Percentiles rank a stretch among this genome's conserved stretches.
Evolutionary conservation across 92 coral and sea anemone species (phyloP).

Genomic region (Diadumene lineata): DNA sequence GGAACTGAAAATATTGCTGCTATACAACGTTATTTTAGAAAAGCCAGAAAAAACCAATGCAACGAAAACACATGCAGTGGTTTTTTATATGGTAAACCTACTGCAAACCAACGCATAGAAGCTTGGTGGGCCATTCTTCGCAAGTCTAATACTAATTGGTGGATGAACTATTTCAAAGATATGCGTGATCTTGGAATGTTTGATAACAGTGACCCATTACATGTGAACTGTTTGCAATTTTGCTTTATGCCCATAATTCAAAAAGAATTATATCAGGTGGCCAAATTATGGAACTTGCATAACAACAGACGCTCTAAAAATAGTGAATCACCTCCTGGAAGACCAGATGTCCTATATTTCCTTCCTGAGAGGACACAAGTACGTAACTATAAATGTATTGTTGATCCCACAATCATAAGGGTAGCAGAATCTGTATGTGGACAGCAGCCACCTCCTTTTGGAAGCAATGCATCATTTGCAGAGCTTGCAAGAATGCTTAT

Average conservation of each 20-base stretch:
- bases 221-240: constrained; percentile 40
- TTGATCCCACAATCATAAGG: constrained; percentile 25
- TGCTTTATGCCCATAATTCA: constrained; percentile 33
- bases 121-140: constrained; percentile 50
- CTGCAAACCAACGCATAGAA: constrained; percentile 56
- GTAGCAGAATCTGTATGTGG: constrained; percentile 36
- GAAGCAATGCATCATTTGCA: constrained; percentile 4
- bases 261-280: constrained; percentile 15
- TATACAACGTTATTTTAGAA: constrained; percentile 28
- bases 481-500: constrained; percentile 34
- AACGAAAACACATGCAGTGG: constrained; percentile 34
- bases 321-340: constrained; percentile 43
- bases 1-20: constrained; percentile 60
- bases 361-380: constrained; percentile 34
- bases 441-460: constrained; percentile 10
- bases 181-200: constrained; percentile 9
- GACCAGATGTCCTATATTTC: constrained; percentile 52
- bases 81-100: constrained; percentile 46
- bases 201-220: constrained; percentile 2
- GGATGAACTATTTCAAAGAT: constrained; percentile 52
- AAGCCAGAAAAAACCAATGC: background rate
- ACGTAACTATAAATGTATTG: constrained; percentile 28
- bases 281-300: constrained; percentile 46
- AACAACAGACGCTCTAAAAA: constrained; percentile 46
- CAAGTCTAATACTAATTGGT: constrained; percentile 44